Base-by-base conservation (phyloP, 2,797 vertebrate genomes). In the Synanceia verrucosa region DNA sequence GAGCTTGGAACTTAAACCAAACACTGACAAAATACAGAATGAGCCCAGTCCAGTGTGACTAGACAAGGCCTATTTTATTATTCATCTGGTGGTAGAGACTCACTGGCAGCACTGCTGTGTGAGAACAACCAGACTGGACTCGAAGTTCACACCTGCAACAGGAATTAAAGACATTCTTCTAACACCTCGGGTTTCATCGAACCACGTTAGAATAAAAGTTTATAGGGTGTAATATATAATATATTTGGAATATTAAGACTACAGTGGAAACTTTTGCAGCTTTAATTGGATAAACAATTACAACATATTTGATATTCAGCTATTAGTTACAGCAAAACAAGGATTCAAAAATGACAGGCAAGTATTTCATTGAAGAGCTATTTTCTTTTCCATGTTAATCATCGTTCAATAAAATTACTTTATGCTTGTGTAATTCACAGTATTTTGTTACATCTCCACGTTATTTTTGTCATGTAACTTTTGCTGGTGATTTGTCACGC, bases 111-210 rank as follows among this genome's bases (percentile, higher is more conserved):
- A 2, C 28, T 48, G 53, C 28, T 64, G 53, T 63, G 80, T 83
- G 70, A 84, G 9, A 88, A 79, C 70, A 21, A 47, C 41, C 55
- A 52, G 26, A 55, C 44, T 29, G 44, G 33, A 29, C 72, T 76
- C 12, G 26, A 75, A 78, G 78, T 78, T 91, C 79, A 81, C 81
- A 81, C 70, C 52, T 71, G 46, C 46, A 65, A 16, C 33, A 56
- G 67, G 60, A 78, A 76, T 67, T 50, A 18, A 76, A 65, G 50
- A 28, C 36, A n/a, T 33, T 52, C 10, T 59, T 68, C 31, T 26
- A 19, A 71, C 48, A 39, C 34, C 11, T 46, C 39, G 0, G 36
- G 59, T 18, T 31, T 51, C 57, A 16, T 63, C 37, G 2, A 11
- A 48, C 46, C 44, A 2, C 21, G 29, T 59, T 33, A 10, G 13